Conservation (phyloP, 2,113 vertebrate species). For the Leptosomus discolor region DNA sequence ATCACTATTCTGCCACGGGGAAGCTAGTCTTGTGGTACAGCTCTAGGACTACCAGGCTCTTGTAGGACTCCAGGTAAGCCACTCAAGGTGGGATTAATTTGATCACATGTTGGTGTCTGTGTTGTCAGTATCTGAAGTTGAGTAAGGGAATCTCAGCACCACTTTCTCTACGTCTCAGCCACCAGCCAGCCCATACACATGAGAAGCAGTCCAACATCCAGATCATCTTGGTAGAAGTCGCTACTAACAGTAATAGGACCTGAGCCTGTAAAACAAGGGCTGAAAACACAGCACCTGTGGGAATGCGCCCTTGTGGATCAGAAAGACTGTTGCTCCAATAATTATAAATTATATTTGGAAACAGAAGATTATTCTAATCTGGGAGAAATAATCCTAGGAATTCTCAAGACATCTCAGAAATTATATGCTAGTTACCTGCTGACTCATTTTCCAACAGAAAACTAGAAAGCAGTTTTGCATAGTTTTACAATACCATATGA, state of each 20-base stretch:
- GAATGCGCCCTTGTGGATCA: background rate
- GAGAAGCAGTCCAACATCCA: background rate
- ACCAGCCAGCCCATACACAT: background rate
- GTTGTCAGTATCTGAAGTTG: background rate
- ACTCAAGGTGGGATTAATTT: background rate
- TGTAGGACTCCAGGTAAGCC: background rate
- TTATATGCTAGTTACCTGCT: background rate
- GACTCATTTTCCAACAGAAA: background rate
- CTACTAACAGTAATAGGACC: background rate
- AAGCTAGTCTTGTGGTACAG: background rate
- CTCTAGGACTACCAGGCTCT: background rate
- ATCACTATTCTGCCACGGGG: background rate
- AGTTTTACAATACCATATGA: background rate
- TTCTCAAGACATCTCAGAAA: background rate
- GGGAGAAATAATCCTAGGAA: background rate
- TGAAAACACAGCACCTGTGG: background rate
- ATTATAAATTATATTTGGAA: background rate
- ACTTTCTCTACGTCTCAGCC: background rate
- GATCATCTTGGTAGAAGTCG: background rate
- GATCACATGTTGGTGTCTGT: background rate
- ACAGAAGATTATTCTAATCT: background rate
- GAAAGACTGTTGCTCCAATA: background rate
- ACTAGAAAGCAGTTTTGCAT: background rate
- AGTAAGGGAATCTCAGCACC: background rate
- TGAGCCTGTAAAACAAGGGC: background rate